phyloP scores from a whole-genome alignment of 1,140 invertebrate species.

The Acyrthosiphon pisum region DNA sequence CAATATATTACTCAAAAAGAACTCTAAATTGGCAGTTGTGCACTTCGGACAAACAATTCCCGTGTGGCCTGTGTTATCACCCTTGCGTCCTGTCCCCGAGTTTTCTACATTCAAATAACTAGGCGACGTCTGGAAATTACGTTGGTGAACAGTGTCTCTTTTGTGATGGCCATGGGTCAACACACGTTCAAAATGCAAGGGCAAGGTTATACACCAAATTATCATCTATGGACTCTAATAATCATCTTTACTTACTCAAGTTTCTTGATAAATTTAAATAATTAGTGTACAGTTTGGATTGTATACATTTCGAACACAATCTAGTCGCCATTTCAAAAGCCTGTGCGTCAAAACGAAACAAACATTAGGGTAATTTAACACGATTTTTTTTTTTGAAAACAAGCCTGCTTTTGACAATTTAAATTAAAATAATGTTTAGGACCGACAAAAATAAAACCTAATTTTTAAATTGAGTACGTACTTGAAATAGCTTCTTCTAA shows the following conservation, averaged over 20 bases:
- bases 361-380: background rate
- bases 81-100: background rate
- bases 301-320: constrained; percentile 35
- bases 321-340: constrained; percentile 18
- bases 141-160: constrained; percentile 14
- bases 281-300: constrained; percentile 28
- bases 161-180: background rate
- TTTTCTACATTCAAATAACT: background rate
- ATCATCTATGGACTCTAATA: background rate
- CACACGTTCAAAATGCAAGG: constrained; percentile 22
- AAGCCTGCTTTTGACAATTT: background rate
- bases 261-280: constrained; percentile 42
- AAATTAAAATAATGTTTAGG: background rate
- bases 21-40: constrained; percentile 35
- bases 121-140: constrained; percentile 26
- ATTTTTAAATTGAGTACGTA: background rate
- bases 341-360: background rate
- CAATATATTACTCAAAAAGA: constrained; percentile 43
- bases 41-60: constrained; percentile 51
- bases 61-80: constrained; percentile 22
- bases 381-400: too few species aligned
- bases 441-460: background rate
- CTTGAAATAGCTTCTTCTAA: background rate
- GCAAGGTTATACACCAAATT: constrained; percentile 19
- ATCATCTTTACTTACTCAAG: background rate